Evolutionary conservation across 2,797 vertebrate genomes (phyloP).

Genomic region (Spinibarbus caldwelli): DNA sequence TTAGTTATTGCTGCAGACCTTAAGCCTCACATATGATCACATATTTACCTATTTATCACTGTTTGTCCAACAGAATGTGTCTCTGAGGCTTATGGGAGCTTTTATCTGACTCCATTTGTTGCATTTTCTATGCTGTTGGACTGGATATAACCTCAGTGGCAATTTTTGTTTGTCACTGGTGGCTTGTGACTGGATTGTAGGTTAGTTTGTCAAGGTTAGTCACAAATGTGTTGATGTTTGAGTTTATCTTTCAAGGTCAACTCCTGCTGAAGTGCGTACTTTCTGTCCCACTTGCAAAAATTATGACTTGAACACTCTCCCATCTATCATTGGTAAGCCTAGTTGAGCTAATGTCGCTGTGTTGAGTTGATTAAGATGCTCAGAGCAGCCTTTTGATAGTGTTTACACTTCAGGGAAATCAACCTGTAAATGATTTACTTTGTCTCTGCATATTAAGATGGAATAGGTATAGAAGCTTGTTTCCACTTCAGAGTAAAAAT

Average conservation of each 20-base stretch:
- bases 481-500: background rate
- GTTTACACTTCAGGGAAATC: background rate
- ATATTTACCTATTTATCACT: conserved; percentile 56
- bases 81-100: conserved; percentile 33
- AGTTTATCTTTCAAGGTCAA: background rate
- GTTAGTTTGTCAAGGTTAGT: background rate
- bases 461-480: background rate
- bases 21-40: conserved; percentile 49
- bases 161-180: background rate
- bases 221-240: background rate
- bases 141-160: conserved; percentile 11
- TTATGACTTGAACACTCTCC: too few relatives aligned
- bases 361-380: background rate
- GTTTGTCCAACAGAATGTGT: conserved; percentile 53
- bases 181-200: background rate
- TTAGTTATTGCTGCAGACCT: conserved; percentile 50
- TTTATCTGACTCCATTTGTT: conserved; percentile 31
- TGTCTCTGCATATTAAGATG: background rate
- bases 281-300: too few relatives aligned
- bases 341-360: background rate
- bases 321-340: too few relatives aligned
- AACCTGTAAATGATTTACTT: background rate
- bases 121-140: conserved; percentile 1
- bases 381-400: background rate
- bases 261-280: background rate